Evolutionary conservation across 2,888 invertebrate species (phyloP).

Genomic region (Stenodera caucasica): DNA sequence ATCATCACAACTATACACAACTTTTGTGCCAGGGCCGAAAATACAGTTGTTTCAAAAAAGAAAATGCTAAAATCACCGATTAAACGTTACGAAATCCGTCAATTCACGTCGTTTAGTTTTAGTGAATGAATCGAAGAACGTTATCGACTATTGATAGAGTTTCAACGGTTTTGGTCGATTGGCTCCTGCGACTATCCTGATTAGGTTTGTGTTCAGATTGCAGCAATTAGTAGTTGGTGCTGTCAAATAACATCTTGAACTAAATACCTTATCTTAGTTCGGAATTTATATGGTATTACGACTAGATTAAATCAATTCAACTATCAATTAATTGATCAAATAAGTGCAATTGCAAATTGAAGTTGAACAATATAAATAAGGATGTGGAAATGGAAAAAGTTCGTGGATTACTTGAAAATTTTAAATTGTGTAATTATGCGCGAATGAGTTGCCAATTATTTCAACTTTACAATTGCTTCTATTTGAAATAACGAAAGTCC

Average conservation of each 20-base stretch:
- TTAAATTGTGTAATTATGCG: not conserved
- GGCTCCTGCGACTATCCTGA: conserved; percentile 27
- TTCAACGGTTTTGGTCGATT: conserved; percentile 33
- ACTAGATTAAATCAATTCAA: conserved; percentile 12
- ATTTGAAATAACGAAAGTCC: not conserved
- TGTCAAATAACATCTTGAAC: conserved; percentile 31
- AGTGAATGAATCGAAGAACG: conserved; percentile 5
- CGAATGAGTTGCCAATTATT: not conserved
- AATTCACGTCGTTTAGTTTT: too few species aligned
- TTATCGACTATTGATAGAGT: conserved; percentile 33
- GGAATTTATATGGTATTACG: conserved; percentile 23
- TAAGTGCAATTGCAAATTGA: conserved; percentile 9
- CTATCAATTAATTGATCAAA: conserved; percentile 15
- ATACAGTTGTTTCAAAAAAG: too few species aligned
- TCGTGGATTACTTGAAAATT: not conserved
- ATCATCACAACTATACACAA: not conserved
- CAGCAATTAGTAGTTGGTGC: conserved; percentile 32
- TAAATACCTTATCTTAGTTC: conserved; percentile 28
- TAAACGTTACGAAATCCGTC: too few species aligned
- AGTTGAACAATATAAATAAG: not conserved
- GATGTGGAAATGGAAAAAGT: not conserved
- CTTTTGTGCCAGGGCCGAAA: too few species aligned
- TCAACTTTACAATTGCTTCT: not conserved
- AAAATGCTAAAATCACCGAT: too few species aligned
- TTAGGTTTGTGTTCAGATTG: conserved; percentile 33